These are phyloP conservation scores for Capromys pilorides DNA, from an alignment of 2,797 vertebrate species.

Conservation along the genomic window DNA sequence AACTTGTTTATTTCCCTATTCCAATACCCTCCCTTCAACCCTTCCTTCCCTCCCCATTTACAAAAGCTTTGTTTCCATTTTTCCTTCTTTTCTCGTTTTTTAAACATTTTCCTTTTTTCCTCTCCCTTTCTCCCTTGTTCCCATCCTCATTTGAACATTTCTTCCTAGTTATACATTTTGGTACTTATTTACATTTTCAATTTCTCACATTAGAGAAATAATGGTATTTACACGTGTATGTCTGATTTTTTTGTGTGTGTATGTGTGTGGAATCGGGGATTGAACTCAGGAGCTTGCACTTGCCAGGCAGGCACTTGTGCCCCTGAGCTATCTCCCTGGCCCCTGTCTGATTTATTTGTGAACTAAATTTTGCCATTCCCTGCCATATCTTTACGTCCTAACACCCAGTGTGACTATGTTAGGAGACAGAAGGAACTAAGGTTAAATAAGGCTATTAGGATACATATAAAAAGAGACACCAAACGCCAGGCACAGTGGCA, in stretches of 20 bases:
- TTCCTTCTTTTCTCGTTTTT: not conserved
- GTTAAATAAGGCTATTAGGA: not conserved
- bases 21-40: not conserved
- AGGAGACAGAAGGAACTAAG: not conserved
- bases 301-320: too few relatives aligned
- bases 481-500: not conserved
- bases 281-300: too few relatives aligned
- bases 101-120: not conserved
- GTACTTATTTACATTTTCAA: not conserved
- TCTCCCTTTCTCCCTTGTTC: not conserved
- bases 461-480: not conserved
- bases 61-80: not conserved
- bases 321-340: too few relatives aligned
- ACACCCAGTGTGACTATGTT: not conserved
- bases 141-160: not conserved
- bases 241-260: too few relatives aligned
- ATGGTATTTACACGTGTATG: not conserved
- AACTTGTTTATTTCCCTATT: not conserved
- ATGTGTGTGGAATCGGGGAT: too few relatives aligned
- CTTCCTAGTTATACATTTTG: not conserved
- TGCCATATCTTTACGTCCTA: not conserved
- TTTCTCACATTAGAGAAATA: not conserved
- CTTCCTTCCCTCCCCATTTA: not conserved
- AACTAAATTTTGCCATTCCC: not conserved
- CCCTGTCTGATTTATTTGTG: not conserved